A percentile compares a stretch with the other conserved stretches of the same genome.
phyloP scores from a whole-genome alignment of 2,888 invertebrate species.

The Palloptera scutellata region DNA sequence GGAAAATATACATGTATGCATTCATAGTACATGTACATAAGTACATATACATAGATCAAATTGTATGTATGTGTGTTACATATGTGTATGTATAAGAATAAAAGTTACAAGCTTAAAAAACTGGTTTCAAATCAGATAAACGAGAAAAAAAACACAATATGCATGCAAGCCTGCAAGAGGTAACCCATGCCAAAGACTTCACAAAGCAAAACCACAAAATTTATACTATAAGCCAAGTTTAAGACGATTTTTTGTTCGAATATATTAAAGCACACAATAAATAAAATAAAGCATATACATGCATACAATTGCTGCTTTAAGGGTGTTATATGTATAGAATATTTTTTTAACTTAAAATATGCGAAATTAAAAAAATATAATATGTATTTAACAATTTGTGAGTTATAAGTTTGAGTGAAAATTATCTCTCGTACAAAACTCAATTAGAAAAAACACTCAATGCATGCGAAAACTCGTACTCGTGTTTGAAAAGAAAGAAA shows the following conservation, averaged over 20 bases:
- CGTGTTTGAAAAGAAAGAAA: slow-evolving; percentile 50
- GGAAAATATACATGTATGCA: not conserved
- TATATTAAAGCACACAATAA: slow-evolving; percentile 24
- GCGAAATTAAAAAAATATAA: not conserved
- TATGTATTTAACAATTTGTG: not conserved
- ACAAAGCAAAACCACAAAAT: slow-evolving; percentile 5
- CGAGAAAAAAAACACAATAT: not conserved
- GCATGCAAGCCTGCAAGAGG: too few species aligned
- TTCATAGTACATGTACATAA: slow-evolving; percentile 4
- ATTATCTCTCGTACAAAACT: not conserved
- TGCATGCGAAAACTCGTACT: not conserved
- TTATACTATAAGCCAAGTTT: slow-evolving; percentile 33
- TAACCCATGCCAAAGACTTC: not conserved
- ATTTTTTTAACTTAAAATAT: not conserved
- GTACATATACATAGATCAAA: too few species aligned
- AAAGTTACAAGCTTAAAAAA: slow-evolving; percentile 21
- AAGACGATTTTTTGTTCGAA: slow-evolving; percentile 19
- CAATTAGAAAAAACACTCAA: slow-evolving; percentile 14
- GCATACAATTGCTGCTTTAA: slow-evolving; percentile 14
- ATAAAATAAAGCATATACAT: slow-evolving; percentile 14
- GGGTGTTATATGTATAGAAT: not conserved
- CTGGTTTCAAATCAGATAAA: slow-evolving; percentile 35
- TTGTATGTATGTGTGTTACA: not conserved
- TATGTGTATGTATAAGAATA: not conserved
- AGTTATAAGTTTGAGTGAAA: not conserved